Percentiles rank a stretch among this genome's conserved stretches.
phyloP scores from a whole-genome alignment of 2,888 invertebrate species.

The Eremobia ochroleuca region DNA sequence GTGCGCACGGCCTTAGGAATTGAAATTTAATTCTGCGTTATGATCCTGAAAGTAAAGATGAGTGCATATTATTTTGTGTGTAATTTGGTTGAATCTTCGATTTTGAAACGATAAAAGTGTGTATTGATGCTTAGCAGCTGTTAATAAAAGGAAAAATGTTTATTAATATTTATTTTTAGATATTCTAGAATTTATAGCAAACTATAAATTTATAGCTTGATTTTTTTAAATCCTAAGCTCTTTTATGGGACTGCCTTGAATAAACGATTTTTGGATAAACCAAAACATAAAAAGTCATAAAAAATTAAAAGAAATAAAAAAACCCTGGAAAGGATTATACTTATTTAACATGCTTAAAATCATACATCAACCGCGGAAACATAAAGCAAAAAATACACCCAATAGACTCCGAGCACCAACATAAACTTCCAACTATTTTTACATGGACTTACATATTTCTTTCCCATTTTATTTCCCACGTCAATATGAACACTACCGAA shows the following conservation, averaged over 20 bases:
- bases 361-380: constrained; percentile 50
- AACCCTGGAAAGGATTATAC: constrained; percentile 33
- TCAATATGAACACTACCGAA: constrained; percentile 72
- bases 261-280: constrained; percentile 2
- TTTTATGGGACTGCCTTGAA: not conserved
- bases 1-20: constrained; percentile 75
- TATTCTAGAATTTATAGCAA: not conserved
- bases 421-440: constrained; percentile 65
- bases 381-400: constrained; percentile 39
- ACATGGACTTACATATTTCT: constrained; percentile 65
- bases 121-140: not conserved
- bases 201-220: not conserved
- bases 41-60: constrained; percentile 70
- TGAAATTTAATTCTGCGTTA: constrained; percentile 77
- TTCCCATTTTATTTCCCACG: constrained; percentile 57
- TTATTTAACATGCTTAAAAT: constrained; percentile 58
- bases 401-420: constrained; percentile 59
- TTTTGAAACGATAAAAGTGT: not conserved
- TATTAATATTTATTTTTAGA: not conserved
- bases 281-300: constrained; percentile 13
- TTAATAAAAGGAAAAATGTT: not conserved
- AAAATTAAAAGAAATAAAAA: constrained; percentile 2
- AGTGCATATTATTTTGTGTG: constrained; percentile 56
- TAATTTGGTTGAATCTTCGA: not conserved
- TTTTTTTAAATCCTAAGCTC: not conserved